Evolutionary conservation across 53 echinoderm and acorn worm genomes (phyloP).

Genomic region (Temnopleurus reevesii): DNA sequence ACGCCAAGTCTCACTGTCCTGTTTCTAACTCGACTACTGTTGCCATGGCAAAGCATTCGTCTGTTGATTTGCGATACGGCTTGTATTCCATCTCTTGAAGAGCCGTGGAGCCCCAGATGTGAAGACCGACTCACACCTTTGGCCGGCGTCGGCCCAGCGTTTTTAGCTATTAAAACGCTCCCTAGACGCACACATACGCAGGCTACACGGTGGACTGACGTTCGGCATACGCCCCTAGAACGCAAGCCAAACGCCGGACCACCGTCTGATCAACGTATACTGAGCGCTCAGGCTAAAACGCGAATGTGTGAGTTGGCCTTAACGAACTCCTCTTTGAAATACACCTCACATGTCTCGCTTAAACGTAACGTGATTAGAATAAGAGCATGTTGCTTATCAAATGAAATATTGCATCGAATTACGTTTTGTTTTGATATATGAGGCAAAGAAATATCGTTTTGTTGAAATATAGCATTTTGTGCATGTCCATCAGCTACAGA

Average conservation of each 20-base stretch:
- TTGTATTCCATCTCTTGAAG: background rate
- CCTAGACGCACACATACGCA: too few species aligned
- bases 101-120: background rate
- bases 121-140: too few species aligned
- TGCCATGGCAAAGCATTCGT: background rate
- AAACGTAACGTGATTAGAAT: background rate
- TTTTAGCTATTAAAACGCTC: too few species aligned
- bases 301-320: too few species aligned
- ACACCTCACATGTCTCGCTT: background rate
- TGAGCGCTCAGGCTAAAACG: too few species aligned
- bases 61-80: conserved; percentile 33
- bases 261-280: too few species aligned
- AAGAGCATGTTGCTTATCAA: background rate
- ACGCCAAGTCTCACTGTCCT: conserved; percentile 28
- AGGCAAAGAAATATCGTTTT: background rate
- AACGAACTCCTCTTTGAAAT: background rate
- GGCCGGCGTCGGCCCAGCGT: too few species aligned
- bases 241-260: too few species aligned
- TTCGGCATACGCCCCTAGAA: too few species aligned
- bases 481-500: background rate
- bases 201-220: too few species aligned
- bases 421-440: too few species aligned
- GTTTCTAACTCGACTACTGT: conserved; percentile 37
- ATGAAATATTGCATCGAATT: background rate
- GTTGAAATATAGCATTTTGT: background rate